A percentile compares a stretch with the other conserved stretches of the same genome.
Evolutionary conservation across 1,140 invertebrate species (phyloP).

Genomic region (Drosophila nigrodunni): DNA sequence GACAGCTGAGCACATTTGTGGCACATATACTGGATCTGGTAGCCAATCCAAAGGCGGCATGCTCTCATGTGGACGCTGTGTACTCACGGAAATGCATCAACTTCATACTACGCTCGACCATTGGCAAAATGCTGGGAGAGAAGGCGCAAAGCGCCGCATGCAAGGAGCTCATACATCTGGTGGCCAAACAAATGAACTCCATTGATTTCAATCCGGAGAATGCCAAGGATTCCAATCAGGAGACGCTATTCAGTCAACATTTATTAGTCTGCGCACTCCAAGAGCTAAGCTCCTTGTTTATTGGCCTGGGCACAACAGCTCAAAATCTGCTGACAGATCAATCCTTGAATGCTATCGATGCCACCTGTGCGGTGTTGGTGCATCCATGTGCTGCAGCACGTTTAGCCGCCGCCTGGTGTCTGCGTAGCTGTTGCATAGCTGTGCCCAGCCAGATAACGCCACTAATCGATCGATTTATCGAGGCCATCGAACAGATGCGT

Average conservation of each 20-base stretch:
- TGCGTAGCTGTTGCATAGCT: constrained; percentile 95
- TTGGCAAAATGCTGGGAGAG: constrained; percentile 97
- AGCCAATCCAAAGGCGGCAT: constrained; percentile 96
- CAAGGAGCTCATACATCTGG: constrained; percentile 96
- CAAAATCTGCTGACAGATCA: constrained; percentile 94
- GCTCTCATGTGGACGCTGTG: constrained; percentile 98
- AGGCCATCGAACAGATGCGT: constrained; percentile 94
- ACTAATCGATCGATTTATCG: constrained; percentile 94
- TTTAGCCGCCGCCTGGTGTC: constrained; percentile 96
- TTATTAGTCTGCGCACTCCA: constrained; percentile 96
- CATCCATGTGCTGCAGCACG: constrained; percentile 97
- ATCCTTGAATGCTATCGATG: constrained; percentile 89
- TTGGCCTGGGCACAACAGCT: constrained; percentile 96
- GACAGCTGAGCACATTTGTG: constrained; percentile 93
- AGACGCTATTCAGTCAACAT: constrained; percentile 97
- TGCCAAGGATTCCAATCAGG: constrained; percentile 94
- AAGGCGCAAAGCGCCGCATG: constrained; percentile 98
- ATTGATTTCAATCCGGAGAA: constrained; percentile 96
- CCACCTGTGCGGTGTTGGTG: constrained; percentile 88
- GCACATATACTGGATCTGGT: constrained; percentile 96
- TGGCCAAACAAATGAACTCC: constrained; percentile 97
- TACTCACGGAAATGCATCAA: constrained; percentile 99
- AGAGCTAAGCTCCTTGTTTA: constrained; percentile 94
- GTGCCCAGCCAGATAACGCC: constrained; percentile 97
- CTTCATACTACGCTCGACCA: constrained; percentile 95